Evolutionary conservation across 1,140 invertebrate genomes (phyloP).

Genomic region (Kradibia gibbosae): DNA sequence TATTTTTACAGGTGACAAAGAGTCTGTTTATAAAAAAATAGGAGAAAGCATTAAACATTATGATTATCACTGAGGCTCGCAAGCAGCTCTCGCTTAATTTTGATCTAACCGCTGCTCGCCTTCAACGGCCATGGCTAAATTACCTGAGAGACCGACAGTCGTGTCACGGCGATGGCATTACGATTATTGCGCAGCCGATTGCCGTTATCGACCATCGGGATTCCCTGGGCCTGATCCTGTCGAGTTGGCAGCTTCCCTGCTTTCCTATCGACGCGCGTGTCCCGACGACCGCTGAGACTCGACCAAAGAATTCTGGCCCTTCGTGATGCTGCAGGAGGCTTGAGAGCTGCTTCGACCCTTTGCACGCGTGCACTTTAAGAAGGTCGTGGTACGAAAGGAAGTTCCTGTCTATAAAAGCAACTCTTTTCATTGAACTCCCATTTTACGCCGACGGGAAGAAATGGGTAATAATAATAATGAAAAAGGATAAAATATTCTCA

Average conservation of each 20-base stretch:
- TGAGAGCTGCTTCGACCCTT: neutral
- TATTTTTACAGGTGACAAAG: neutral
- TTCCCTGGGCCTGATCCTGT: constrained; percentile 30
- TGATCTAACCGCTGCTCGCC: neutral
- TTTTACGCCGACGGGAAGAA: too few species aligned
- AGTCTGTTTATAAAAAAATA: neutral
- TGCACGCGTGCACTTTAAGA: neutral
- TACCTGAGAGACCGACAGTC: constrained; percentile 35
- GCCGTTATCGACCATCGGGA: constrained; percentile 26
- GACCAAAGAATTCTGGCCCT: neutral
- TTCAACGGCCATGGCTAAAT: neutral
- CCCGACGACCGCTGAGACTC: constrained; percentile 12
- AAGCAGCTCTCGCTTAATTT: too few species aligned
- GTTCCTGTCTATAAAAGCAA: neutral
- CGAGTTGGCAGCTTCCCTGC: neutral
- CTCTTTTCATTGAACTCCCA: neutral
- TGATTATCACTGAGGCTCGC: neutral
- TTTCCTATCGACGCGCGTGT: neutral
- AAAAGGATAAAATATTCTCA: too few species aligned
- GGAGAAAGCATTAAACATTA: neutral
- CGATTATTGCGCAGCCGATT: constrained; percentile 16
- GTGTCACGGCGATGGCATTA: neutral
- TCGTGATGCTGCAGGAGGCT: neutral
- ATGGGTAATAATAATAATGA: too few species aligned
- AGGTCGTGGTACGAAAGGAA: neutral